Base-by-base conservation (phyloP, 2,797 vertebrate species). In the Hemitrygon akajei region DNA sequence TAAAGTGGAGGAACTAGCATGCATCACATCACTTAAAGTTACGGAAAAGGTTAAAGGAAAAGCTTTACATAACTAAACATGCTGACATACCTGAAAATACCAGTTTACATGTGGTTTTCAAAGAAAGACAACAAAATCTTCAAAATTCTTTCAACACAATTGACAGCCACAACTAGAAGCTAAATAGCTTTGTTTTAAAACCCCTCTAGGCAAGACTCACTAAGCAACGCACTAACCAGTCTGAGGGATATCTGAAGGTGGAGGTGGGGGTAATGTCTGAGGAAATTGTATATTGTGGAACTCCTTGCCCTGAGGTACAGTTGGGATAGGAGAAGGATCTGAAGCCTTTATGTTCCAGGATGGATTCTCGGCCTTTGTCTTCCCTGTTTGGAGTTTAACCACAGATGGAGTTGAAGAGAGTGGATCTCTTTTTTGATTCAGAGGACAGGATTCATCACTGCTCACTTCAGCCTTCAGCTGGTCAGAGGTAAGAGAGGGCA, bases 181-280 rank as follows among this genome's bases (percentile, higher is more conserved):
- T 76, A 93, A 93, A 71, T 56, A 73, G 91, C 91, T 93, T 93
- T 76, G 91, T 34, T 93, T 76, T 93, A 93, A 93, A 93, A 93
- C 69, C 71, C 91, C 91, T 93, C 34, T 56, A 76, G 73, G 91
- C 91, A 93, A 93, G 91, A 93, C 91, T 93, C 69, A 76, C 91
- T 93, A 93, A 93, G 71, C 91, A 93, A 93, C 91, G 71, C 79
- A 94, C 95, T n/a, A 79, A 96, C 96, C 95, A 93, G 94, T 94
- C 58, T 95, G 94, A 77, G 94, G 84, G 93, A 75, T 94, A 77
- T 95, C 95, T 84, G 95, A 73, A 73, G 66, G 95, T 94, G 30
- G 93, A 94, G 92, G 94, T 94, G 69, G 95, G 93, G 92, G 95
- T 37, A 75, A 81, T 56, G 97, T 96, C 96, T 96, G 96, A 96